Evolutionary conservation across 2,888 invertebrate genomes (phyloP), one percentile per base, ranked within the genome.

Genomic region (Cheilosia grossa): DNA sequence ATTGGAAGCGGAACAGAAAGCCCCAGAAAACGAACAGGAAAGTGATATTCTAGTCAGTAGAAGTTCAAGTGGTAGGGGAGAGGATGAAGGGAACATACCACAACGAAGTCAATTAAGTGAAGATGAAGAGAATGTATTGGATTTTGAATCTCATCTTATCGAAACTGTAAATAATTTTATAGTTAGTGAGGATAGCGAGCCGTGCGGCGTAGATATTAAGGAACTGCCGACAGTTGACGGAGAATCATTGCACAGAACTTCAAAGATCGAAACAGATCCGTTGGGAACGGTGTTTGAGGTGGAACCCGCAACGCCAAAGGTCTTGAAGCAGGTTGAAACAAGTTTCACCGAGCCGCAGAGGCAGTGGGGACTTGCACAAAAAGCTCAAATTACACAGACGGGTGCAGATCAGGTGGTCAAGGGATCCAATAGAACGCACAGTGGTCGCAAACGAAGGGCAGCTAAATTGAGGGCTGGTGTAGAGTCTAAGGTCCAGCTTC

Each of bases 81-180:
- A 87, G 59, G 67, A 58, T 72, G 78, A 83, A 86, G 86, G 87
- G 80, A 81, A 86, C 73, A 73, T 87, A 78, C 79, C 51, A 77
- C 86, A 83, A 87, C 87, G 80, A 87, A 81, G 82, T 53, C 63
- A 75, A 67, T 81, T 80, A 82, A 75, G 33, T 64, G 85, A 87
- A 37, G 59, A 87, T 61, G 81, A 87, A n/a, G 67, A 86, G 30
- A 88, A 89, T 79, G 88, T 91, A 74, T 87, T 91, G 59, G 90
- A 91, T 78, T 89, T 91, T 75, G 91, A 91, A 88, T 91, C 91
- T 82, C 91, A 91, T 88, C 88, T 91, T 33, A 92, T 91, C 74
- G 91, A 91, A 90, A 90, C 90, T 83, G 89, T 89, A 69, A 88
- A 89, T 79, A 89, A 89, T 75, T 87, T 87, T 72, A 87, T 88